Conservation (phyloP, 2,888 invertebrate genomes). For the Patella pellucida region DNA sequence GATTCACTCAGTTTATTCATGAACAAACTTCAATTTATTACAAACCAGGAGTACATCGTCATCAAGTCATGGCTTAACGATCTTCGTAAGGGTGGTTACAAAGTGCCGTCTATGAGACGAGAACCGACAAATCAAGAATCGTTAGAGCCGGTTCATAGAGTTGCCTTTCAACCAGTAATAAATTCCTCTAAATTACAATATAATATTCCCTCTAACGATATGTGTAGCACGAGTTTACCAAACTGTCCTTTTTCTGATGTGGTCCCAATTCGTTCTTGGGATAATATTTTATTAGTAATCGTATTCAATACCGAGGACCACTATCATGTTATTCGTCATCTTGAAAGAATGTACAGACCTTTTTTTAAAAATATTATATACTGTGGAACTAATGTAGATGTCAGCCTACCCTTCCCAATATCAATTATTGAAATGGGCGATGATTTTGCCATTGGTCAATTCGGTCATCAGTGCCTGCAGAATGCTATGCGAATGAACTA, state of each 20-base stretch:
- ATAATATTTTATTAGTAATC: constrained; percentile 21
- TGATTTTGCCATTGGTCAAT: neutral
- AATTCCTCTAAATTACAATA: too few relatives aligned
- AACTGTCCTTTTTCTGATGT: neutral
- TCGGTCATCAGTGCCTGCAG: constrained; percentile 22
- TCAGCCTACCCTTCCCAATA: neutral
- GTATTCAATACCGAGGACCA: constrained; percentile 13
- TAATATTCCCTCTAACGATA: too few relatives aligned
- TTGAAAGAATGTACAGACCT: constrained; percentile 20
- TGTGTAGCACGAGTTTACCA: neutral
- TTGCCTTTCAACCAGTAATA: too few relatives aligned
- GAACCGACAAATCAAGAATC: too few relatives aligned
- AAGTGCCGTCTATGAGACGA: too few relatives aligned
- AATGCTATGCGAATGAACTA: constrained; percentile 27
- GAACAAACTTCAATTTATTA: neutral
- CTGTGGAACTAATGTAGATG: constrained; percentile 13
- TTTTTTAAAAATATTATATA: constrained; percentile 23
- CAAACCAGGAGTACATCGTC: too few relatives aligned
- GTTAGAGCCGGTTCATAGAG: too few relatives aligned
- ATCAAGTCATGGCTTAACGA: too few relatives aligned
- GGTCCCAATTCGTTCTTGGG: neutral
- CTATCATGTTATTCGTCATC: neutral
- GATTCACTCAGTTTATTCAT: neutral
- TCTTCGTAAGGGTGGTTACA: too few relatives aligned
- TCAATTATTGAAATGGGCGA: constrained; percentile 16